phyloP scores from a whole-genome alignment of 37 sponge, comb jelly and placozoan genomes.

The Bolinopsis microptera region DNA sequence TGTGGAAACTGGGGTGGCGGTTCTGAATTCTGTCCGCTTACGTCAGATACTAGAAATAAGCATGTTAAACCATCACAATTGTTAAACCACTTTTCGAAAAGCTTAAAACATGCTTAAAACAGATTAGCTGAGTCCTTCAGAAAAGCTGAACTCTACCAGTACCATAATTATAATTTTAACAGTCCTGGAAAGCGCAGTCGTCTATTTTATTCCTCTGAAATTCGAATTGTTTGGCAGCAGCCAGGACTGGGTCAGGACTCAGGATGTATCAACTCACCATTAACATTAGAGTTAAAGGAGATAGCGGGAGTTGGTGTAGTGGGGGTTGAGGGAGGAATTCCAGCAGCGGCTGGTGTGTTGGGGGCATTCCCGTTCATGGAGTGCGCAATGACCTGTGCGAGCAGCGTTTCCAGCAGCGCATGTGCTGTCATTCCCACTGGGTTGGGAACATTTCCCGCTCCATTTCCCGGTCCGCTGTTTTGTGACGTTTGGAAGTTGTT shows the following conservation, averaged over 20 bases:
- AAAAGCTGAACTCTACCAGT: too few relatives aligned
- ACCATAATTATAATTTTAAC: too few relatives aligned
- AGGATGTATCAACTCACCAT: not conserved
- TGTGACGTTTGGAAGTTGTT: not conserved
- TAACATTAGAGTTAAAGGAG: not conserved
- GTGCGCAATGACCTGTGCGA: slow-evolving; percentile 23
- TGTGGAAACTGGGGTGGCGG: not conserved
- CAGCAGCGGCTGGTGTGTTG: not conserved
- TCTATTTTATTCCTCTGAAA: too few relatives aligned
- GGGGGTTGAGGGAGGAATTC: not conserved
- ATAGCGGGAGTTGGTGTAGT: not conserved
- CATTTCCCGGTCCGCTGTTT: not conserved
- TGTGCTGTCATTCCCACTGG: slow-evolving; percentile 30
- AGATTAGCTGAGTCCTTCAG: too few relatives aligned
- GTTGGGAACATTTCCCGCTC: not conserved
- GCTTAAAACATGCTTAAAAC: too few relatives aligned
- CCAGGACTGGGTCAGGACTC: not conserved
- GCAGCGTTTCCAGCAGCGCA: slow-evolving; percentile 51
- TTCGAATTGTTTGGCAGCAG: too few relatives aligned
- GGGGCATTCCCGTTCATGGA: slow-evolving; percentile 39
- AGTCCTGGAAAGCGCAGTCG: too few relatives aligned
- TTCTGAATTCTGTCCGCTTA: not conserved
- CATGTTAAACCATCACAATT: too few relatives aligned
- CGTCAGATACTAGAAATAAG: not conserved
- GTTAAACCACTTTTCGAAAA: too few relatives aligned